Base-by-base conservation (phyloP, 1,140 invertebrate genomes). In the Phymorhynchus buccinoides region DNA sequence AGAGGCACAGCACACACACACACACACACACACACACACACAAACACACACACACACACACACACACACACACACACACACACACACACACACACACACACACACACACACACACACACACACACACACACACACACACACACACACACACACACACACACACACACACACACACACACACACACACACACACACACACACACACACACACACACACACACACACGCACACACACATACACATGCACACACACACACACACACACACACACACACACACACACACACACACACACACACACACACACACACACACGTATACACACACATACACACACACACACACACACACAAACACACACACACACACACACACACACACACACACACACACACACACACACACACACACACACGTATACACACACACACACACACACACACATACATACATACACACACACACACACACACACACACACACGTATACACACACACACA, bases 311-410 rank as follows among this genome's bases (percentile, higher is more conserved):
- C 30, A 37, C 68, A 71, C 68, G 27, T 32, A 71, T 22, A 37
- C 68, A 71, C 68, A 71, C 68, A 71, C 68, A 71, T 22, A 71
- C 68, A 71, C 35, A 71, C 68, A 71, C 35, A 71, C 68, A 71
- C 68, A 71, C 30, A 71, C 68, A 71, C 9, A 71, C 30, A 71
- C 66, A 71, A n/a, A 71, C 68, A 71, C 68, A 35, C 68, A 71
- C 68, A 35, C 68, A 71, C 30, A 35, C 30, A 71, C 30, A 35
- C 4, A 71, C 30, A 35, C 30, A 71, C 30, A 71, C 30, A 71
- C 30, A 71, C 30, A 35, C 7, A 71, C 7, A 35, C 30, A 32
- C 30, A 35, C 9, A 37, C 30, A 4, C n/a, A 71, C 68, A 35
- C 0, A 12, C 35, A 12, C 35, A 71, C 30, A 3, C 9, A 37